Evolutionary conservation across 2,113 vertebrate species (phyloP).

Genomic region (Origma solitaria): DNA sequence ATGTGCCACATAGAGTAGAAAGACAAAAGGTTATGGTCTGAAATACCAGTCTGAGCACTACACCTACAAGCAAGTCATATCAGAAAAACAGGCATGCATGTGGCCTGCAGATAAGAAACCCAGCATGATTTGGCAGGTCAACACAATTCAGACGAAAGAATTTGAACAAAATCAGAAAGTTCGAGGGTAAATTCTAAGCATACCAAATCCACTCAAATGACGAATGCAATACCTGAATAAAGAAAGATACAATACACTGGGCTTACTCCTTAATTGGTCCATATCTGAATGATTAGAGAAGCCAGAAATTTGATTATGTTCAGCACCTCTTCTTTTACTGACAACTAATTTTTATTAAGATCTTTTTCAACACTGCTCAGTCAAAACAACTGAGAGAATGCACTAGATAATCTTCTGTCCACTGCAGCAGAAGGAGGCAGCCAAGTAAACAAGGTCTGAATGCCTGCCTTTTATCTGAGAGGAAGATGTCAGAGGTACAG

Average conservation of each 20-base stretch:
- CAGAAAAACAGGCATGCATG: background rate
- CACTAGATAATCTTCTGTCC: background rate
- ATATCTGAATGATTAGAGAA: background rate
- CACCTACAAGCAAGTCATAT: background rate
- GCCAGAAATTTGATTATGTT: background rate
- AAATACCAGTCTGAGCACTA: background rate
- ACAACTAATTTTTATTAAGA: background rate
- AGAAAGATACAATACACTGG: background rate
- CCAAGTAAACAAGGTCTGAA: background rate
- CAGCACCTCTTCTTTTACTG: background rate
- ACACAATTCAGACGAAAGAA: background rate
- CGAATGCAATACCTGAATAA: background rate
- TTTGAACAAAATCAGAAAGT: background rate
- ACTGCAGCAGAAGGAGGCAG: background rate
- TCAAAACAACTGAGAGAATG: background rate
- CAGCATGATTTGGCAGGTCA: background rate
- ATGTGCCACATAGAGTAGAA: background rate
- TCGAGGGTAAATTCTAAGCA: background rate
- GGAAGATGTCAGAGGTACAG: background rate
- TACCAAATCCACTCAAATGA: background rate
- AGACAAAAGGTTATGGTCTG: background rate
- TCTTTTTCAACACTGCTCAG: background rate
- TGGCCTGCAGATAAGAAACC: background rate
- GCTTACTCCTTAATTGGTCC: background rate
- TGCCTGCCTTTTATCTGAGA: background rate